A percentile compares a stretch with the other conserved stretches of the same genome.
Conservation (phyloP, 1,140 invertebrate genomes). For the Aphidius ervi region DNA sequence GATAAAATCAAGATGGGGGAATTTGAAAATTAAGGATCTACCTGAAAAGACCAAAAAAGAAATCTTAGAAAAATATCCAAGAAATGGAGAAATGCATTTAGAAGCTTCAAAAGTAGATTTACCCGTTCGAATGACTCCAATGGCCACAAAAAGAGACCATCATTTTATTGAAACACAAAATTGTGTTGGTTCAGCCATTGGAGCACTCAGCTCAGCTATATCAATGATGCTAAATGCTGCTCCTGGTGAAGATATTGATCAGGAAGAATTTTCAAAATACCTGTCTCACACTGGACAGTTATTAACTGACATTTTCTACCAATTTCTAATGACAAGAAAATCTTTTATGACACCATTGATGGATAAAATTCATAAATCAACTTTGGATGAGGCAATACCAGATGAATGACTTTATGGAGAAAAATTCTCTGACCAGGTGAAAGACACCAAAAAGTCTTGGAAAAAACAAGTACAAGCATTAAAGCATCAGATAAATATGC, state of each 20-base stretch:
- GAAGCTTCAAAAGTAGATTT: constrained; percentile 25
- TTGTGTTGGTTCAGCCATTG: constrained; percentile 20
- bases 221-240: constrained; percentile 16
- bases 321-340: constrained; percentile 16
- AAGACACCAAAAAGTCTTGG: constrained; percentile 9
- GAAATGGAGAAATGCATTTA: constrained; percentile 20
- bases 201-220: constrained; percentile 14
- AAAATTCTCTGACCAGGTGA: constrained; percentile 20
- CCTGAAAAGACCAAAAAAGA: constrained; percentile 28
- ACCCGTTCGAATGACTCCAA: constrained; percentile 17
- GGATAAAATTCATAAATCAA: constrained; percentile 17
- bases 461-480: constrained; percentile 13
- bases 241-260: constrained; percentile 15
- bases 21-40: constrained; percentile 25
- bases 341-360: constrained; percentile 19
- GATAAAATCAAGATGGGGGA: constrained; percentile 25
- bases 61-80: constrained; percentile 22
- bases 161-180: constrained; percentile 23
- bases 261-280: constrained; percentile 7
- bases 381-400: constrained; percentile 11
- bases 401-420: constrained; percentile 22
- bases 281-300: constrained; percentile 17
- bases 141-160: constrained; percentile 22
- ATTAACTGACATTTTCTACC: constrained; percentile 16
- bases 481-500: not conserved